These are phyloP conservation scores for Pseudococcus viburni DNA, from an alignment of 2,888 invertebrate genomes.

Conservation along the genomic window DNA sequence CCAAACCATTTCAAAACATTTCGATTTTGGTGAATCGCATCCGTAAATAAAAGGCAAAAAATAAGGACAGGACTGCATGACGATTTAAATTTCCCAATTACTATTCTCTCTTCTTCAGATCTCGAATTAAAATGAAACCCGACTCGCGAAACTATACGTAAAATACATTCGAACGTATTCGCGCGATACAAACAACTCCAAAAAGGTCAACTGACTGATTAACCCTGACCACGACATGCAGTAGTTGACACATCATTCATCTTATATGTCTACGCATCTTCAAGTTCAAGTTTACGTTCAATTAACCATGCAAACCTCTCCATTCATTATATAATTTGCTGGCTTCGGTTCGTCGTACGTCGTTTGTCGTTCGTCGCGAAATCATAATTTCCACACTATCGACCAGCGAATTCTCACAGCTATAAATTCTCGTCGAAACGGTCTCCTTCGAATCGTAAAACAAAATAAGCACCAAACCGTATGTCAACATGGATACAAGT, in stretches of 20 bases:
- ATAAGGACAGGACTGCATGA: no score
- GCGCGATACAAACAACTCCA: background rate
- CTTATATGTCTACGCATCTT: background rate
- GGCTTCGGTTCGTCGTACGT: background rate
- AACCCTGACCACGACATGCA: background rate
- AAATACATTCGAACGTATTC: no score
- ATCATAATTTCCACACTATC: background rate
- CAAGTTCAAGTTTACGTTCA: constrained; percentile 28
- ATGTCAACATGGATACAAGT: no score
- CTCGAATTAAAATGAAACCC: no score
- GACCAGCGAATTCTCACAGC: background rate
- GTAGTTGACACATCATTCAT: constrained; percentile 1
- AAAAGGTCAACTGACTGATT: constrained; percentile 6
- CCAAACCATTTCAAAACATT: no score
- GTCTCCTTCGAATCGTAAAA: background rate
- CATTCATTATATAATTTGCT: background rate
- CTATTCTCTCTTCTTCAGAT: no score
- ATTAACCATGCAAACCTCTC: background rate
- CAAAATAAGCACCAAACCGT: no score
- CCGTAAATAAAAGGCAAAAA: no score
- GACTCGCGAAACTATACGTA: no score
- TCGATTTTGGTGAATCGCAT: no score
- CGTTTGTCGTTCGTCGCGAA: background rate
- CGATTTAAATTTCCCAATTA: no score
- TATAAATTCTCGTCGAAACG: background rate